phyloP scores from a whole-genome alignment of 2,797 vertebrate genomes.

The Mastacembelus armatus region DNA sequence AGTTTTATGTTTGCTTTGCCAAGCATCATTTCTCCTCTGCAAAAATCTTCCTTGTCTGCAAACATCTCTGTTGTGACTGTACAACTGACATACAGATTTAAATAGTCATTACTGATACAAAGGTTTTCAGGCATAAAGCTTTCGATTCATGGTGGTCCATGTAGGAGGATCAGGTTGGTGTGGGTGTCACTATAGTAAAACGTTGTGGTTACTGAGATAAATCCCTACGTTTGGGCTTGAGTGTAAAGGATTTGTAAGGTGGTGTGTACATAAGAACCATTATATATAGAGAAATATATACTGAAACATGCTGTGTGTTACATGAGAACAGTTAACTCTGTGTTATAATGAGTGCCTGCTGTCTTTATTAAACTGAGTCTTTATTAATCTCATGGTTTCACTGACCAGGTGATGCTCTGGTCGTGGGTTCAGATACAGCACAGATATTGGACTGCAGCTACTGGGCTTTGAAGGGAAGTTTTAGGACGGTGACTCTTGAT shows the following conservation, averaged over 20 bases:
- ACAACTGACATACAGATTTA: neutral
- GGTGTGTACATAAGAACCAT: conserved; percentile 52
- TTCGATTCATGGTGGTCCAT: neutral
- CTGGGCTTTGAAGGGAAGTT: neutral
- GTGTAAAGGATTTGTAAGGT: conserved; percentile 49
- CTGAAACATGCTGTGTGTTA: conserved; percentile 33
- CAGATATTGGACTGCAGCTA: conserved; percentile 1
- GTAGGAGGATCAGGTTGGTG: too few relatives aligned
- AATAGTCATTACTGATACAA: neutral
- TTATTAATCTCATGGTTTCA: conserved; percentile 7
- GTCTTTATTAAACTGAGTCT: conserved; percentile 6
- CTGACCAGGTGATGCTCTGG: neutral
- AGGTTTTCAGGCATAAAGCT: conserved; percentile 12
- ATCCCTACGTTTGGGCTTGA: conserved; percentile 5
- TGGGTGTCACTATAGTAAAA: too few relatives aligned
- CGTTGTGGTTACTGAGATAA: conserved; percentile 13
- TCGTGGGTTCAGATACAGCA: conserved; percentile 20
- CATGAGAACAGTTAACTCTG: conserved; percentile 11
- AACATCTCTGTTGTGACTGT: conserved; percentile 16
- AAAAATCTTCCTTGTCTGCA: conserved; percentile 14
- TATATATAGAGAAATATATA: conserved; percentile 20
- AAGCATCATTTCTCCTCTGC: neutral
- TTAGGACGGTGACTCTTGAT: neutral
- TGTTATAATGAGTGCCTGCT: conserved; percentile 2
- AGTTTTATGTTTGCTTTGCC: conserved; percentile 28